Conservation (phyloP, 2,113 vertebrate genomes). For the Toxostoma redivivum region DNA sequence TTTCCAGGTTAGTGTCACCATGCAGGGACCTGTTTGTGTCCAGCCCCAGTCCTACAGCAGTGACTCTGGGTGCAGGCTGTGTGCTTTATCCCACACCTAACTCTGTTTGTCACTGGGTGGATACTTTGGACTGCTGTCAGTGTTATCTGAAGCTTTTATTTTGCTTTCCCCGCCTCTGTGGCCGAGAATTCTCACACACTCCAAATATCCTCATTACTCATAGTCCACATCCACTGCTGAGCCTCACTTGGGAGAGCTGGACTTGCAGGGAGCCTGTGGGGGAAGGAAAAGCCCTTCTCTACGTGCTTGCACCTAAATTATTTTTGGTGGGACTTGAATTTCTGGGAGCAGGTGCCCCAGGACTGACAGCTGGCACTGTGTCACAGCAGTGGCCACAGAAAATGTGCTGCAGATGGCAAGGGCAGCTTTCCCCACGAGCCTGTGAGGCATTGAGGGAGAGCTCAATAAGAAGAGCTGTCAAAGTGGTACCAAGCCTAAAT, state of each 20-base stretch:
- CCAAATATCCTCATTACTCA: not conserved
- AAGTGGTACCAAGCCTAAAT: not conserved
- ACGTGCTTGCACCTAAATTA: not conserved
- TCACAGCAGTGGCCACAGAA: not conserved
- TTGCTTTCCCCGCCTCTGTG: not conserved
- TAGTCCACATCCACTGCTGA: not conserved
- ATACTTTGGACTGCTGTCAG: not conserved
- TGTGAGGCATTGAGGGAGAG: not conserved
- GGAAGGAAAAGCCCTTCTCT: not conserved
- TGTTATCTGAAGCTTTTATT: slow-evolving; percentile 5
- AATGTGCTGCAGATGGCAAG: slow-evolving; percentile 21
- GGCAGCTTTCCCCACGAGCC: not conserved
- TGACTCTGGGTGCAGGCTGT: not conserved
- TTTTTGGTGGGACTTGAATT: slow-evolving; percentile 3
- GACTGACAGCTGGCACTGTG: not conserved
- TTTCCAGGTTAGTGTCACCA: rapidly evolving
- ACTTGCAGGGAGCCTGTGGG: not conserved
- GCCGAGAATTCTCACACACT: not conserved
- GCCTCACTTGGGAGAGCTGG: not conserved
- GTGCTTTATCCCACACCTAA: not conserved
- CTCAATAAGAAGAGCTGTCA: slow-evolving; percentile 34
- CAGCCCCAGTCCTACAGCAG: not conserved
- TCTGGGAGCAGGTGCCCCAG: slow-evolving; percentile 28
- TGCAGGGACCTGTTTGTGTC: not conserved
- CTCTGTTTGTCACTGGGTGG: not conserved